phyloP scores from a whole-genome alignment of 2,888 invertebrate genomes.

The Sinotaia quadrata region DNA sequence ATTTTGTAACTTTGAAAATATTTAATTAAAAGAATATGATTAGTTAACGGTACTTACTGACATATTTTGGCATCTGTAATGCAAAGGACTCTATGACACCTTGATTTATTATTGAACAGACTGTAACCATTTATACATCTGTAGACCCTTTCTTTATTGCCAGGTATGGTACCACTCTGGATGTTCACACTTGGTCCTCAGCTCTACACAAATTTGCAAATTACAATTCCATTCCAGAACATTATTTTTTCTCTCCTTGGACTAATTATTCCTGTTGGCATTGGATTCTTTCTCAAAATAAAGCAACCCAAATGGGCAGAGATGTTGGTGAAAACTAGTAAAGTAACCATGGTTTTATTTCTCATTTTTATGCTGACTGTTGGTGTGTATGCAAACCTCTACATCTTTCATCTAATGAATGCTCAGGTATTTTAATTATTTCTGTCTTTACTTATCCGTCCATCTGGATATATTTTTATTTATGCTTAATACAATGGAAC shows the following conservation, averaged over 20 bases:
- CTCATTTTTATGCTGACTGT: constrained; percentile 72
- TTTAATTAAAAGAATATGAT: too few species aligned
- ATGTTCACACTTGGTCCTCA: constrained; percentile 71
- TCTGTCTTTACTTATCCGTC: too few species aligned
- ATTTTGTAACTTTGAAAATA: too few species aligned
- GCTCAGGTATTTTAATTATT: too few species aligned
- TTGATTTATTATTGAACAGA: too few species aligned
- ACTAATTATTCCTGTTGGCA: constrained; percentile 73
- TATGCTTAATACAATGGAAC: too few species aligned
- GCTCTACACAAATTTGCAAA: constrained; percentile 60
- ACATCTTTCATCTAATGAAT: constrained; percentile 67
- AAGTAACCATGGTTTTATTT: constrained; percentile 72
- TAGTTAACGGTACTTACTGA: too few species aligned
- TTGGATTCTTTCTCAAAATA: constrained; percentile 72
- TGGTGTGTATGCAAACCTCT: constrained; percentile 73
- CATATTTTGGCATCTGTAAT: too few species aligned
- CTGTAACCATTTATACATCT: too few species aligned
- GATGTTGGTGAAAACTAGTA: constrained; percentile 65
- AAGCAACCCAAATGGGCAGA: constrained; percentile 67
- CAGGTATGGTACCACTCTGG: constrained; percentile 75
- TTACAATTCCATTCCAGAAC: constrained; percentile 72
- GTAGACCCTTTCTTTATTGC: not conserved
- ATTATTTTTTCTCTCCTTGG: constrained; percentile 71
- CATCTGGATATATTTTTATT: too few species aligned
- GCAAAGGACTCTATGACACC: too few species aligned